These are phyloP conservation scores for Sebastiscus tertius DNA, from an alignment of 2,797 vertebrate genomes.

Conservation along the genomic window DNA sequence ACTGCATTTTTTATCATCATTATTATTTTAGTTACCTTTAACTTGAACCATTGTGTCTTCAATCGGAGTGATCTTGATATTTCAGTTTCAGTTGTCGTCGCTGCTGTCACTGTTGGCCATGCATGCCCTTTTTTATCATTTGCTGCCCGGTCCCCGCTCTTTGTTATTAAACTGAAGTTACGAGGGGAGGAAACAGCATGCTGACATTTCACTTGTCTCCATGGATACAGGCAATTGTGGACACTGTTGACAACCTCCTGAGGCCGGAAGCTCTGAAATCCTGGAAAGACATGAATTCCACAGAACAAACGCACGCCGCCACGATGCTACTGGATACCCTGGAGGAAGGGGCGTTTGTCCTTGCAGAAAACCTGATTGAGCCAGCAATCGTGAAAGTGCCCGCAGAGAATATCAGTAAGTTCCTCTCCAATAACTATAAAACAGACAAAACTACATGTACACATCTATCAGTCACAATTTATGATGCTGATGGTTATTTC, in stretches of 20 bases:
- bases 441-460: constrained; percentile 22
- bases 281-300: constrained; percentile 98
- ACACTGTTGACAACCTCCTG: constrained; percentile 98
- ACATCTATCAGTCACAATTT: constrained; percentile 33
- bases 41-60: constrained; percentile 35
- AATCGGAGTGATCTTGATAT: constrained; percentile 49
- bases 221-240: constrained; percentile 96
- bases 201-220: constrained; percentile 82
- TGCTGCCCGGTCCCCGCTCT: constrained; percentile 47
- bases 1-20: constrained; percentile 50
- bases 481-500: constrained; percentile 23
- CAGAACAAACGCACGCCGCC: constrained; percentile 95
- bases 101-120: constrained; percentile 62
- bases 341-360: constrained; percentile 97
- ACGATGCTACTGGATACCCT: constrained; percentile 98
- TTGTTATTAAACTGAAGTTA: constrained; percentile 57
- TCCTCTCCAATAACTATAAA: constrained; percentile 16
- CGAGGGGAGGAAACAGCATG: constrained; percentile 42
- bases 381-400: constrained; percentile 96
- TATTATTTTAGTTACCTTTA: constrained; percentile 57
- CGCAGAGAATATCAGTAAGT: constrained; percentile 97
- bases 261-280: constrained; percentile 96
- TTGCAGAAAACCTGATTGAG: constrained; percentile 98
- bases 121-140: constrained; percentile 70
- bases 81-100: constrained; percentile 37